phyloP scores from a whole-genome alignment of 2,113 vertebrate species.

The Taxidea taxus region DNA sequence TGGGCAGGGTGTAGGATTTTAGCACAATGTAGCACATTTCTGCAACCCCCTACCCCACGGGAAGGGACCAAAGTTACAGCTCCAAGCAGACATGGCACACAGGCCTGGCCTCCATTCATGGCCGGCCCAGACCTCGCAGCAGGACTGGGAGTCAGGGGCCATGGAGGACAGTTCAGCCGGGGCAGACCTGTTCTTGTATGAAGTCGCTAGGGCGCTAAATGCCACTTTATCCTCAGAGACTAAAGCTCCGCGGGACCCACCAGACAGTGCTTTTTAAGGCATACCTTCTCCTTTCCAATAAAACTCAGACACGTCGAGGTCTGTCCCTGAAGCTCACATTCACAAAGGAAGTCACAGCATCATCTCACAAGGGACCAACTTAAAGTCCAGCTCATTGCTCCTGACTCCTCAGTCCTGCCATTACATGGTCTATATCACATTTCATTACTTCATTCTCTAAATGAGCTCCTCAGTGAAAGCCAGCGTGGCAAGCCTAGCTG shows the following conservation, averaged over 20 bases:
- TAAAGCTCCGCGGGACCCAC: not conserved
- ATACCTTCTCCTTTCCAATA: not conserved
- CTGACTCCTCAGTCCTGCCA: rapidly evolving
- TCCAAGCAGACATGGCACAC: not conserved
- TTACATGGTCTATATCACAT: rapidly evolving
- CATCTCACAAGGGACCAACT: not conserved
- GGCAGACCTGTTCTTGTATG: not conserved
- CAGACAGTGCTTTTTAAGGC: not conserved
- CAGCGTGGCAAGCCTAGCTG: rapidly evolving
- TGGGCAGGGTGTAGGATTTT: not conserved
- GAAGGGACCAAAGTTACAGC: not conserved
- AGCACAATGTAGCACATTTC: not conserved
- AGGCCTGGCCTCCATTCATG: not conserved
- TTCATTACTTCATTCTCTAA: not conserved
- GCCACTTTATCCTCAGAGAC: not conserved
- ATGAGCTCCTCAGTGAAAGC: not conserved
- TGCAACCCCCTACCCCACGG: rapidly evolving
- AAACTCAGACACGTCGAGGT: not conserved
- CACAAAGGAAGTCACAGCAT: not conserved
- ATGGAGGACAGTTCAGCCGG: rapidly evolving
- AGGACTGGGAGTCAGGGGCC: not conserved
- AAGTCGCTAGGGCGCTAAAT: not conserved
- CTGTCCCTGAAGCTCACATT: not conserved
- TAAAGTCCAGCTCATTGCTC: not conserved
- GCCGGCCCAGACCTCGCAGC: not conserved